Percentiles rank a stretch among this genome's conserved stretches.
Conservation (phyloP, 2,797 vertebrate genomes). For the Cryptoblepharus egeriae region DNA sequence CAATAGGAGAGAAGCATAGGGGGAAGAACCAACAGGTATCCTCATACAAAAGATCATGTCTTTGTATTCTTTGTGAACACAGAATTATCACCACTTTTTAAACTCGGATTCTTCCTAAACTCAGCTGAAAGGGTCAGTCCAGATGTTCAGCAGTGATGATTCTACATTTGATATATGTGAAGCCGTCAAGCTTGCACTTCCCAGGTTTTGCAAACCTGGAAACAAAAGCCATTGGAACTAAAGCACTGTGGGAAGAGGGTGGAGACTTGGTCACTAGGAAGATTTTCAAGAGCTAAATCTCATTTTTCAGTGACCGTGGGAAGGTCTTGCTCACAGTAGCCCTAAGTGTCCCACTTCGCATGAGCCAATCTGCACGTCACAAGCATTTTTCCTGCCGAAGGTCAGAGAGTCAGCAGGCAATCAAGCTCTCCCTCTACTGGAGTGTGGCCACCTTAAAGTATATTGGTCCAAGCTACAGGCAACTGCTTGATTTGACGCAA, state of each 20-base stretch:
- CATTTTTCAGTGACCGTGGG: not conserved
- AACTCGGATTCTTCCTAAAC: too few species aligned
- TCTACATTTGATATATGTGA: not conserved
- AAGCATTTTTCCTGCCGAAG: not conserved
- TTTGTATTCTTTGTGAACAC: too few species aligned
- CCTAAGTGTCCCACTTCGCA: not conserved
- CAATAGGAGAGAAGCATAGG: too few species aligned
- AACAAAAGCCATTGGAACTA: too few species aligned
- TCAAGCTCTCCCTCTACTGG: not conserved
- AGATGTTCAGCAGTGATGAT: not conserved
- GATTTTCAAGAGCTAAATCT: too few species aligned
- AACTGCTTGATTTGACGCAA: not conserved
- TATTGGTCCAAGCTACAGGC: not conserved
- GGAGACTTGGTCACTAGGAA: not conserved
- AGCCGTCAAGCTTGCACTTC: not conserved
- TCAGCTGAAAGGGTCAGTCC: not conserved
- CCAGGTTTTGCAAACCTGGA: too few species aligned
- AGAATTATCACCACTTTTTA: not conserved
- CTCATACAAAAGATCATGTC: too few species aligned
- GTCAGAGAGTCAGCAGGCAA: not conserved
- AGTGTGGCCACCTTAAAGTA: not conserved
- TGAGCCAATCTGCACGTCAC: not conserved
- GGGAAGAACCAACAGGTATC: too few species aligned
- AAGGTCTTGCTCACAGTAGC: not conserved
- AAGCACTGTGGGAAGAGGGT: too few species aligned